These are phyloP conservation scores for Oligia fasciuncula DNA, from an alignment of 2,888 invertebrate species.

Conservation along the genomic window DNA sequence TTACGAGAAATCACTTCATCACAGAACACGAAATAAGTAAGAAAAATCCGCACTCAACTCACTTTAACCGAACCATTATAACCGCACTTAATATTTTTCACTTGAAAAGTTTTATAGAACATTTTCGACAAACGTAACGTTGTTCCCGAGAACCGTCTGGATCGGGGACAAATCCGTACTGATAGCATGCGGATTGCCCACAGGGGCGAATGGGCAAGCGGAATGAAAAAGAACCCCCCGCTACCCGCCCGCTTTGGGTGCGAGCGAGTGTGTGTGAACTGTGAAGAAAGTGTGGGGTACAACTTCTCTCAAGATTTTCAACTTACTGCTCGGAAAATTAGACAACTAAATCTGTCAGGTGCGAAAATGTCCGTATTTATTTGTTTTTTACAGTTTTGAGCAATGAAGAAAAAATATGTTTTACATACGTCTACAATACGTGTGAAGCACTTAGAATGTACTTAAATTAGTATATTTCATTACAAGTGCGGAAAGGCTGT, in stretches of 20 bases:
- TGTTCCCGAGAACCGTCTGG: conserved; percentile 45
- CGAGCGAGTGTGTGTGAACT: conserved; percentile 7
- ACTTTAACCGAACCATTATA: not conserved
- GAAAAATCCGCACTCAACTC: conserved; percentile 1
- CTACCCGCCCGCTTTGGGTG: not conserved
- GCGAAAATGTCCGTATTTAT: no score
- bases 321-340: conserved; percentile 2
- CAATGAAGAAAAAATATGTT: not conserved
- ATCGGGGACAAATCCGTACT: conserved; percentile 53
- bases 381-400: not conserved
- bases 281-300: not conserved
- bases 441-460: not conserved
- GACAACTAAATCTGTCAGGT: no score
- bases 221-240: conserved; percentile 33
- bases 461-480: no score
- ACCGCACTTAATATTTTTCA: conserved; percentile 14
- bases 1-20: not conserved
- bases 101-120: conserved; percentile 22
- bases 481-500: no score
- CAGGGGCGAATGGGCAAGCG: conserved; percentile 43
- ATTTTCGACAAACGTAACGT: not conserved
- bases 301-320: conserved; percentile 5
- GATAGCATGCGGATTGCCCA: conserved; percentile 58
- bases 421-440: not conserved
- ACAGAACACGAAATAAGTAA: not conserved